Evolutionary conservation across 2,113 vertebrate species (phyloP).

Genomic region (Edolisoma coerulescens): DNA sequence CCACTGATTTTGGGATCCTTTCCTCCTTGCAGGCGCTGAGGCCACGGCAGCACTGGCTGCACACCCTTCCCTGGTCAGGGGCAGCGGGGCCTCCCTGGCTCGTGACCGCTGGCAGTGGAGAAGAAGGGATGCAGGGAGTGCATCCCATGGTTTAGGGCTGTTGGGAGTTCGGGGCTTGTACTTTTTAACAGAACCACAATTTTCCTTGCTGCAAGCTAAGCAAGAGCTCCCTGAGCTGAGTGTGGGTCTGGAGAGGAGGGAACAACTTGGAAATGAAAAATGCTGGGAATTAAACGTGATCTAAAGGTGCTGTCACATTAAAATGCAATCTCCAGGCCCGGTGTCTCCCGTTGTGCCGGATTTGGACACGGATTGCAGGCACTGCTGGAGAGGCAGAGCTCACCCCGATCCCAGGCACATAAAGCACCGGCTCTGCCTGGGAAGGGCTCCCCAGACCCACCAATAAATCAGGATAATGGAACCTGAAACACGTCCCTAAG

Average conservation of each 20-base stretch:
- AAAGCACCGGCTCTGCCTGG: not conserved
- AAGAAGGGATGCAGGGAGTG: not conserved
- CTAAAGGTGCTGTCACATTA: not conserved
- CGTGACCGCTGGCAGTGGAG: not conserved
- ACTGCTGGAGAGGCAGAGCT: not conserved
- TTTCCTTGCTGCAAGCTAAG: not conserved
- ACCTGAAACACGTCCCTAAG: not conserved
- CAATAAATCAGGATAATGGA: conserved; percentile 31
- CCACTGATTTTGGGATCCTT: not conserved
- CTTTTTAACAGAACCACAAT: not conserved
- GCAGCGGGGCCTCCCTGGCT: not conserved
- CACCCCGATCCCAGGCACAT: not conserved
- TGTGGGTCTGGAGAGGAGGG: not conserved
- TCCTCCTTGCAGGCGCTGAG: not conserved
- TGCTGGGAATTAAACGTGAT: conserved; percentile 14
- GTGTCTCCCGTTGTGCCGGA: not conserved
- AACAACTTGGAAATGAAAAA: not conserved
- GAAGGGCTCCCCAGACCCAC: not conserved
- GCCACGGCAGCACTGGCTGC: not conserved
- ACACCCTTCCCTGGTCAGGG: not conserved
- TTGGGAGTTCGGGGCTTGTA: not conserved
- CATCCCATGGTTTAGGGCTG: not conserved
- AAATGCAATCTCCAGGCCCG: not conserved
- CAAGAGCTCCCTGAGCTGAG: not conserved
- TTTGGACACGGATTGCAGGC: not conserved